Percentiles rank a stretch among this genome's conserved stretches.
Evolutionary conservation across 2,888 invertebrate genomes (phyloP).

Genomic region (Rhingia rostrata): DNA sequence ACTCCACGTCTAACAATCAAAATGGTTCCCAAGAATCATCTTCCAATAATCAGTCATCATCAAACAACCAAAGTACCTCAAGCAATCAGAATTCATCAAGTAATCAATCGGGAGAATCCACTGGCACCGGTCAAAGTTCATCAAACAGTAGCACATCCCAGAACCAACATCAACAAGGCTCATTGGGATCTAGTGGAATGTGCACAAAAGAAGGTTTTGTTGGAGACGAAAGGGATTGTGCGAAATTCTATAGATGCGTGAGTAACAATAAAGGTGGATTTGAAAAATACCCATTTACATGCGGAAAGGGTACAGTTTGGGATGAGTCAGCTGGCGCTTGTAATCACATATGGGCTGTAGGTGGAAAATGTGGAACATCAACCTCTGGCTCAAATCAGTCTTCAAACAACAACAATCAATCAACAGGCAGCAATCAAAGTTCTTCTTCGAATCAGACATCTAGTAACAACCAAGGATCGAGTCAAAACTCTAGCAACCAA

Average conservation of each 20-base stretch:
- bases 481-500: slow-evolving; percentile 35
- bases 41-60: slow-evolving; percentile 36
- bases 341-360: slow-evolving; percentile 75
- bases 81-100: slow-evolving; percentile 31
- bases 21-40: slow-evolving; percentile 41
- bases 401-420: slow-evolving; percentile 62
- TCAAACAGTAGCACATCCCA: slow-evolving; percentile 55
- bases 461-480: slow-evolving; percentile 47
- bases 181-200: slow-evolving; percentile 58
- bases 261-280: slow-evolving; percentile 85
- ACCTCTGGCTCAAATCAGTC: slow-evolving; percentile 55
- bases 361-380: slow-evolving; percentile 59
- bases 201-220: slow-evolving; percentile 80
- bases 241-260: slow-evolving; percentile 87
- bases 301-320: slow-evolving; percentile 86
- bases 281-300: slow-evolving; percentile 85
- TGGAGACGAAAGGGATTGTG: slow-evolving; percentile 83
- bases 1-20: slow-evolving; percentile 50
- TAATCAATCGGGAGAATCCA: slow-evolving; percentile 24
- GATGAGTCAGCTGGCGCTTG: slow-evolving; percentile 80
- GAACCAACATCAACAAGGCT: slow-evolving; percentile 66
- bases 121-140: slow-evolving; percentile 7
- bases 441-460: slow-evolving; percentile 50
- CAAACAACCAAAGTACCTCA: slow-evolving; percentile 8
- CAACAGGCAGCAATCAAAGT: slow-evolving; percentile 58